Percentiles rank a stretch among this genome's conserved stretches.
phyloP scores from a whole-genome alignment of 2,888 invertebrate genomes.

The Stegana nigrithorax region DNA sequence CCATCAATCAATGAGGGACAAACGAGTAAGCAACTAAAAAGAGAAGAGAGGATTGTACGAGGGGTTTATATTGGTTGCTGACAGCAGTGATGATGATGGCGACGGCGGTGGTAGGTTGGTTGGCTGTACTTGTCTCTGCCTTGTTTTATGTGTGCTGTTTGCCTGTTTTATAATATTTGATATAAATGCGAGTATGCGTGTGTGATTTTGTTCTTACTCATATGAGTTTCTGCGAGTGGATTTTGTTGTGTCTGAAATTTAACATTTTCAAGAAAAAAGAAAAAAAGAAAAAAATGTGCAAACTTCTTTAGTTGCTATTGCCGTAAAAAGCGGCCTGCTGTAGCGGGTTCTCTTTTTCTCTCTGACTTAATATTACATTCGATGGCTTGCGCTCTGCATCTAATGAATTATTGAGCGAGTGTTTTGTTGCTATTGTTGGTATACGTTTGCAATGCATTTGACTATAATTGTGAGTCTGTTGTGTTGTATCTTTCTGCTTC shows the following conservation, averaged over 20 bases:
- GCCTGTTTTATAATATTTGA: not conserved
- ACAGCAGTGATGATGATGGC: slow-evolving; percentile 25
- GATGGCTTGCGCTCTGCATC: no score
- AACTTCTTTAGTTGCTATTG: no score
- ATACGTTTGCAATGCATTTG: no score
- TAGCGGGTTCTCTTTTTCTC: no score
- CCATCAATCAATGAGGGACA: slow-evolving; percentile 47
- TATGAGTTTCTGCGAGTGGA: not conserved
- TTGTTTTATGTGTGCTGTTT: not conserved
- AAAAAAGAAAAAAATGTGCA: no score
- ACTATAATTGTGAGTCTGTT: no score
- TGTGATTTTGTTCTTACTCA: not conserved
- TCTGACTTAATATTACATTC: no score
- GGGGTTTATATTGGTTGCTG: slow-evolving; percentile 9
- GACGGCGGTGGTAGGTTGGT: slow-evolving; percentile 39
- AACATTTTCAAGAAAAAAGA: no score
- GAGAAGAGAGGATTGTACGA: no score
- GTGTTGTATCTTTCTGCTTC: slow-evolving; percentile 28
- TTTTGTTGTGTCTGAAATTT: slow-evolving; percentile 16
- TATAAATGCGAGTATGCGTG: not conserved
- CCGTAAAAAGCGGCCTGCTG: no score
- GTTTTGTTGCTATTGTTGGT: no score
- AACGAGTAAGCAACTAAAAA: not conserved
- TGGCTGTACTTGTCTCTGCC: slow-evolving; percentile 49
- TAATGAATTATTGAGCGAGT: no score